Percentiles rank a stretch among this genome's conserved stretches.
Evolutionary conservation across 2,888 invertebrate genomes (phyloP).

Genomic region (Lissonota sp.): DNA sequence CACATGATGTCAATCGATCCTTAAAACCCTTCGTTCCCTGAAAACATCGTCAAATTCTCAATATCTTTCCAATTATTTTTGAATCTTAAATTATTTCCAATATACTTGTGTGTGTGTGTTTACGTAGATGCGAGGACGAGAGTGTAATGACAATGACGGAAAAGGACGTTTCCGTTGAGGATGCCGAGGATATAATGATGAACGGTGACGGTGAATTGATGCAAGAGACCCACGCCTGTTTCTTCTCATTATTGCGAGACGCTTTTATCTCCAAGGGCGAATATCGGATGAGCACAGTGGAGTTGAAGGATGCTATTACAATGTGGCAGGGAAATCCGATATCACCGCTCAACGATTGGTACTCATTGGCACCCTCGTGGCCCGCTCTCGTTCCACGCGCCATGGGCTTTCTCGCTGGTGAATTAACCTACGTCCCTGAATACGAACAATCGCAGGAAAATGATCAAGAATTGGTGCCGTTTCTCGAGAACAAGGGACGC

Average conservation of each 20-base stretch:
- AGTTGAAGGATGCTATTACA: constrained; percentile 90
- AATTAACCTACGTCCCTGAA: constrained; percentile 78
- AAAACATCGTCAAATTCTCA: not conserved
- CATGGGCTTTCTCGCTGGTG: constrained; percentile 81
- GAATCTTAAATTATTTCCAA: not conserved
- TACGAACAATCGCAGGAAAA: constrained; percentile 71
- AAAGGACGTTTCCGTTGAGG: constrained; percentile 76
- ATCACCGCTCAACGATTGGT: constrained; percentile 92
- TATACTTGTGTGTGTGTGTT: constrained; percentile 1
- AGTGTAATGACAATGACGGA: constrained; percentile 78
- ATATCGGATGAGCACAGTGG: constrained; percentile 91
- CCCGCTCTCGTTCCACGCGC: constrained; percentile 79
- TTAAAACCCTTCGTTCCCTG: not conserved
- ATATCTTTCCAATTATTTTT: not conserved
- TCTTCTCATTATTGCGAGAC: constrained; percentile 94
- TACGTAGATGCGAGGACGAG: constrained; percentile 77
- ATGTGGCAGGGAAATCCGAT: constrained; percentile 92
- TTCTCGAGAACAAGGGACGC: constrained; percentile 80
- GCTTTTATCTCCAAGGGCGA: constrained; percentile 94
- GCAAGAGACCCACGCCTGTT: constrained; percentile 93
- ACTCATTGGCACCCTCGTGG: constrained; percentile 80
- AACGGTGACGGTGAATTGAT: constrained; percentile 86
- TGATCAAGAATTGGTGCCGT: constrained; percentile 81
- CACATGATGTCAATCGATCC: too few relatives aligned
- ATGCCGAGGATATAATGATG: constrained; percentile 78